Base-by-base conservation (phyloP, 2,797 vertebrate species). In the Acridotheres tristis region DNA sequence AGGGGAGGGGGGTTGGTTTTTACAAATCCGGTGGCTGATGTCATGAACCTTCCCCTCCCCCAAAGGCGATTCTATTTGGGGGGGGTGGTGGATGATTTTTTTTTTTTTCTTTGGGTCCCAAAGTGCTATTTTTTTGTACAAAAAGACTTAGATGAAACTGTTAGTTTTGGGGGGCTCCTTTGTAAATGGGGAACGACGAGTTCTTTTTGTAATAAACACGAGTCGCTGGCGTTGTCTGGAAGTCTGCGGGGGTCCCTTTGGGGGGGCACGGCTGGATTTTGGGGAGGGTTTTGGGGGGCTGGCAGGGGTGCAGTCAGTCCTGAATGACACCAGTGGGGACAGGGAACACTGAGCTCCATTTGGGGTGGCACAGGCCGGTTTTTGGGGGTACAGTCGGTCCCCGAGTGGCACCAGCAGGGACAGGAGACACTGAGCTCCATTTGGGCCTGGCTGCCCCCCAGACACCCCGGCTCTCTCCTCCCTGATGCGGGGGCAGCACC, bases 161-260 rank as follows among this genome's bases (percentile, higher is more conserved):
- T 80, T 98, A 97, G 97, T 66, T 72, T 78, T 95, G 96, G 66
- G 76, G 82, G 97, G 97, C 96, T 97, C 96, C 97, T 98, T 98
- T 98, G 97, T 98, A 97, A 97, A 74, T 51, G 86, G 85, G 76
- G 76, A 80, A 66, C 10, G 68, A 66, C n/a, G 61, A 74, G 72
- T 81, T 71, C 51, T 75, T 88, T 80, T 88, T 88, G 86, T 96
- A 97, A 97, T 97, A 97, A 98, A 93, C 74, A 76, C 47, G 9
- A 76, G 73, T 62, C 58, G 58, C 73, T 76, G 73, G 73, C 73
- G 47, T 76, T 76, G 73, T 76, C 73, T 76, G 73, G 23, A 51
- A 27, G 58, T 75, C 57, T 62, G 73, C 16, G 2, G 55, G 55
- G 73, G 57, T 50, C 45, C 45, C 29, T 61, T 36, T 29, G 47